Evolutionary conservation across 2,797 vertebrate genomes (phyloP).

Genomic region (Morus bassanus): DNA sequence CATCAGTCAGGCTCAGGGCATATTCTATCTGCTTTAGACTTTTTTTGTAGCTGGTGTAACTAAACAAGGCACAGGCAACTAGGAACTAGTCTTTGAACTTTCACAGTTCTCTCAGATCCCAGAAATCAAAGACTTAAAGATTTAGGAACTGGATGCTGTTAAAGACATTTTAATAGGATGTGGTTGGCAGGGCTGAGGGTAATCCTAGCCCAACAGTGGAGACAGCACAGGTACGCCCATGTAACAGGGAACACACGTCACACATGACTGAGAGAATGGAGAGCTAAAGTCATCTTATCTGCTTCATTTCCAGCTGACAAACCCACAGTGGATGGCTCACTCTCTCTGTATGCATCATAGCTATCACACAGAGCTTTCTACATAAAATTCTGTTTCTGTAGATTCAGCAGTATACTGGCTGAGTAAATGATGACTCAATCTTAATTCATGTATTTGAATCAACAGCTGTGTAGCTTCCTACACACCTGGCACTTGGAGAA

Average conservation of each 20-base stretch:
- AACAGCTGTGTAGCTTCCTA: conserved; percentile 5
- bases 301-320: background rate
- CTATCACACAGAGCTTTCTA: background rate
- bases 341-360: background rate
- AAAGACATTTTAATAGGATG: background rate
- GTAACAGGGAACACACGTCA: background rate
- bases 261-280: background rate
- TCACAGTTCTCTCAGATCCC: background rate
- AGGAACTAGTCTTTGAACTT: background rate
- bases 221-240: background rate
- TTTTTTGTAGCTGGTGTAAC: background rate
- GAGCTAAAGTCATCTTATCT: background rate
- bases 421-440: background rate
- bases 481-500: conserved; percentile 5
- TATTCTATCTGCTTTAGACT: background rate
- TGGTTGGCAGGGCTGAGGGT: background rate
- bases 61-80: background rate
- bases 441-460: background rate
- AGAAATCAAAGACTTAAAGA: background rate
- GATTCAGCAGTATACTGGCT: background rate
- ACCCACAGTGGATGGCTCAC: background rate
- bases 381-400: background rate
- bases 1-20: background rate
- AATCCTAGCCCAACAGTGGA: background rate
- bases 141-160: background rate